Base-by-base conservation (phyloP, 2,113 vertebrate genomes). In the Glaucomys volans region DNA sequence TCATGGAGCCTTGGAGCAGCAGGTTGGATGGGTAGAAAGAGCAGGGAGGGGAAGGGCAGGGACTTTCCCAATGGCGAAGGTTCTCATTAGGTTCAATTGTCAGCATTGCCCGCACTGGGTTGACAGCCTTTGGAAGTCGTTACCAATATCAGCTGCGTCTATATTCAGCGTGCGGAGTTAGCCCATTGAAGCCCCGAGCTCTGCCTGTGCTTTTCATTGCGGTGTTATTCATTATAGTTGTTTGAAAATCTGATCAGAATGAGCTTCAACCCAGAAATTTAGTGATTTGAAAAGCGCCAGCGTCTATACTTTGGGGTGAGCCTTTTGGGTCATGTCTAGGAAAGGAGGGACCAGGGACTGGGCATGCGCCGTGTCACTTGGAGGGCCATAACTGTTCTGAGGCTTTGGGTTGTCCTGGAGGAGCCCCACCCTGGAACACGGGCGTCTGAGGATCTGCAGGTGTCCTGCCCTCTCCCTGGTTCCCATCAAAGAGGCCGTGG, bases 181-280 rank as follows among this genome's bases (percentile, higher is more conserved):
- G 52, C 40, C 0, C 66, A n/a, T 72, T 59, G 96, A 91, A 92
- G 96, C 90, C 57, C 94, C 37, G 66, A 9, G 88, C 35, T 0
- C 0, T 30, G 79, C 42, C 2, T 59, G 64, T 93, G 94, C 24
- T 13, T 90, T 96, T 64, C 75, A 57, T 10, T 75, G 44, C 66
- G 87, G 75, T 32, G 90, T 79, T 96, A n/a, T 62, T 76, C 37
- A 30, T 50, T 74, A 95, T 80, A 87, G 62, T 75, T 94, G 96
- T 91, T 97, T 94, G 96, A 94, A 95, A 96, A 94, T 85, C 95
- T 91, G 94, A 95, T 96, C 95, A 92, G 95, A 95, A 97, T 94
- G 97, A 75, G 42, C 82, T 80, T 9, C 10, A 91, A 64, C 93
- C 93, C 91, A 37, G 80, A 13, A 94, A 59, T 89, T 92, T 90